A percentile compares a stretch with the other conserved stretches of the same genome.
phyloP scores from a whole-genome alignment of 2,797 vertebrate species.

The Clarias platycephalus region DNA sequence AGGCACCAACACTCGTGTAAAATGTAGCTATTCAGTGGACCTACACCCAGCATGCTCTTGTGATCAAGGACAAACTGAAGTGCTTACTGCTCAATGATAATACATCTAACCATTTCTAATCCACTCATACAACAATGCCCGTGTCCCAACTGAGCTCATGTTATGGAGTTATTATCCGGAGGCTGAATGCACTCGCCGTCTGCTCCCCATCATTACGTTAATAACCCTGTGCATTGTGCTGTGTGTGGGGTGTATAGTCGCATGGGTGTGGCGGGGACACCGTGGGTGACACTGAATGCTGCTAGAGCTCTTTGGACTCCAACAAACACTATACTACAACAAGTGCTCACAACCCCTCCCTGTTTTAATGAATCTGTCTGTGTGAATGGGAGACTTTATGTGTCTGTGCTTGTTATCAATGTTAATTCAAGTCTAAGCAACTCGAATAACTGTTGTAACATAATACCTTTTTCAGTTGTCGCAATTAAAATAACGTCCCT shows the following conservation, averaged over 20 bases:
- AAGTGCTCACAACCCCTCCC: conserved; percentile 49
- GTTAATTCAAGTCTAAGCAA: conserved; percentile 24
- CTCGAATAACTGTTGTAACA: background rate
- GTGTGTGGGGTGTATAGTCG: conserved; percentile 47
- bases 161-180: conserved; percentile 50
- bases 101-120: conserved; percentile 48
- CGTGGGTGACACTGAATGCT: conserved; percentile 52
- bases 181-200: conserved; percentile 34
- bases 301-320: conserved; percentile 49
- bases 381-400: conserved; percentile 16
- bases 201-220: conserved; percentile 54
- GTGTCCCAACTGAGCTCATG: conserved; percentile 49
- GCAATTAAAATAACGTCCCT: background rate
- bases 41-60: conserved; percentile 17
- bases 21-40: conserved; percentile 20
- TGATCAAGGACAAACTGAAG: conserved; percentile 47
- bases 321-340: conserved; percentile 53
- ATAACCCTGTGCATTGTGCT: conserved; percentile 55
- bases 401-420: conserved; percentile 28
- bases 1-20: background rate
- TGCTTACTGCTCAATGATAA: conserved; percentile 34
- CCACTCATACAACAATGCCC: conserved; percentile 44
- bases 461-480: background rate
- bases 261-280: conserved; percentile 54
- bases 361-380: conserved; percentile 46